Conservation (phyloP, 2,797 vertebrate genomes). For the Falco concolor region DNA sequence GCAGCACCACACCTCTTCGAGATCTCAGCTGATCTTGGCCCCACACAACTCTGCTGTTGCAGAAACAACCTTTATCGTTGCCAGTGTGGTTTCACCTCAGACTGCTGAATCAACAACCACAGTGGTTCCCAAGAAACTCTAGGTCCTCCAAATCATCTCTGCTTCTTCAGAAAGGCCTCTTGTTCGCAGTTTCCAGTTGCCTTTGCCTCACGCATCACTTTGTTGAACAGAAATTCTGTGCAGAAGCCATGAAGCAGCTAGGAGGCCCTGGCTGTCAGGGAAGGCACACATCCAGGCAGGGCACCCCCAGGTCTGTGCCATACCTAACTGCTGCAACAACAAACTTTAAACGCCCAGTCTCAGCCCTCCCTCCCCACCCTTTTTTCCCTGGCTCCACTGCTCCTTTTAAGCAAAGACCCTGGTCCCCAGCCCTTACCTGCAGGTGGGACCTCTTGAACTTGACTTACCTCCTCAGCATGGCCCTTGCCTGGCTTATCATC, state of each 20-base stretch:
- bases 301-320: background rate
- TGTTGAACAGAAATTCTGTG: background rate
- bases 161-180: background rate
- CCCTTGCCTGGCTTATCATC: background rate
- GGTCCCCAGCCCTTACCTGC: background rate
- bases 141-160: background rate
- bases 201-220: fast-evolving
- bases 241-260: background rate
- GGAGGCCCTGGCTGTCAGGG: background rate
- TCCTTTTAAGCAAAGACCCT: background rate
- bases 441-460: background rate
- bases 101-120: background rate
- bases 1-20: background rate
- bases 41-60: background rate
- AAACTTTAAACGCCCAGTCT: background rate
- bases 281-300: background rate
- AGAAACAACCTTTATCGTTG: background rate
- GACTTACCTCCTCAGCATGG: background rate
- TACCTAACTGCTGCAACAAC: background rate
- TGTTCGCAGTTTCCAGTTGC: background rate
- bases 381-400: background rate
- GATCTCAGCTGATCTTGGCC: background rate
- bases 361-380: background rate
- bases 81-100: background rate
- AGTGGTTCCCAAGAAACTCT: background rate